Percentiles rank a stretch among this genome's conserved stretches.
These are phyloP conservation scores for Popillia japonica DNA, from an alignment of 1,140 invertebrate genomes.

Conservation along the genomic window DNA sequence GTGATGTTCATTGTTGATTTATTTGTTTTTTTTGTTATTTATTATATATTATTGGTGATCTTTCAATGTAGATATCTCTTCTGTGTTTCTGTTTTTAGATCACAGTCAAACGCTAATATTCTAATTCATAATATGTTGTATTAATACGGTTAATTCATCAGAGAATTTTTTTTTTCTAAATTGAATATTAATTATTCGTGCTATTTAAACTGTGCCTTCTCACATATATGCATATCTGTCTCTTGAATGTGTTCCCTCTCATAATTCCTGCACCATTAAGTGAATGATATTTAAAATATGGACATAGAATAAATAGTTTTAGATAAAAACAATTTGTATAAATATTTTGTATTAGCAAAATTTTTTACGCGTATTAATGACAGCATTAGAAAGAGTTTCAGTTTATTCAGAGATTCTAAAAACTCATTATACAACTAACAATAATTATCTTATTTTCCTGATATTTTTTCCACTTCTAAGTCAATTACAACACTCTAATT, in stretches of 20 bases:
- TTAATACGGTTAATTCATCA: neutral
- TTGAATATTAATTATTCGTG: neutral
- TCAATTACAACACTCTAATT: too few species aligned
- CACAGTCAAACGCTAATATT: neutral
- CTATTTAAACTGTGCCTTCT: neutral
- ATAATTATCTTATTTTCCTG: too few species aligned
- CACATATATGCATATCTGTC: neutral
- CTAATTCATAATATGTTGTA: neutral
- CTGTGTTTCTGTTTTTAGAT: neutral
- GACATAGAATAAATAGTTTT: too few species aligned
- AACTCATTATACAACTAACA: too few species aligned
- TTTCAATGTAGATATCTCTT: conserved; percentile 40
- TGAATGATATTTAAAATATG: conserved; percentile 23
- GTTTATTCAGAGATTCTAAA: too few species aligned
- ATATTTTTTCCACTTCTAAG: too few species aligned
- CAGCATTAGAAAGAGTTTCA: too few species aligned
- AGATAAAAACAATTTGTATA: too few species aligned
- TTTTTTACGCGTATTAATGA: too few species aligned
- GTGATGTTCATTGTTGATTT: conserved; percentile 48
- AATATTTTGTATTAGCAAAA: too few species aligned
- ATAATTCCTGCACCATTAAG: neutral
- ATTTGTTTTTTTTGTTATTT: conserved; percentile 6
- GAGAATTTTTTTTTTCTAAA: neutral
- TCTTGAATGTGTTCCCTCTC: neutral
- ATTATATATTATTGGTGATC: conserved; percentile 31